phyloP scores from a whole-genome alignment of 2,797 vertebrate genomes.

The Emys orbicularis region DNA sequence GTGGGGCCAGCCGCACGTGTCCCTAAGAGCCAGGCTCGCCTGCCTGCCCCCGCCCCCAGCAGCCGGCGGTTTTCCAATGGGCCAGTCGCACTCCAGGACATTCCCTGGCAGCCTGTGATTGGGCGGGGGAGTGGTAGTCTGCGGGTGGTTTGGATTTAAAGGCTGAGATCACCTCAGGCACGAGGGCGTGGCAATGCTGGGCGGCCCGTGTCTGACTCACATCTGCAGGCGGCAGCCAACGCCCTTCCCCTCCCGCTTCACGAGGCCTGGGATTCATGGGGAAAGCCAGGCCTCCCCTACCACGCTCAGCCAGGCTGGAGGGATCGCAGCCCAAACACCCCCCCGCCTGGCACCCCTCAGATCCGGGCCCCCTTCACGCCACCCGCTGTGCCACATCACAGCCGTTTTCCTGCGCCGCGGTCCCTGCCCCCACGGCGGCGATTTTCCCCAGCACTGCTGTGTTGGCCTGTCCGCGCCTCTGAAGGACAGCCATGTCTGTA shows the following conservation, averaged over 20 bases:
- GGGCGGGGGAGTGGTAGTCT: neutral
- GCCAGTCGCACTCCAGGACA: neutral
- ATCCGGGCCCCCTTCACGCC: neutral
- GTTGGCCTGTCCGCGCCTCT: neutral
- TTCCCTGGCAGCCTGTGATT: neutral
- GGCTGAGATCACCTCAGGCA: too few species aligned
- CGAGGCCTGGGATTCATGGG: neutral
- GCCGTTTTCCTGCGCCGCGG: neutral
- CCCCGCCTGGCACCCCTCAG: neutral
- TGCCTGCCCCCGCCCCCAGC: neutral
- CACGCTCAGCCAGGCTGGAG: neutral
- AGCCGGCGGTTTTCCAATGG: neutral
- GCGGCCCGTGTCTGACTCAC: slow-evolving; percentile 28
- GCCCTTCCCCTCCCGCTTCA: neutral
- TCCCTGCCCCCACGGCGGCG: neutral
- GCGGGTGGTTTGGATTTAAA: neutral
- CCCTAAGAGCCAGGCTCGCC: neutral
- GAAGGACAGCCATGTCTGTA: neutral
- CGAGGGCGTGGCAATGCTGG: neutral
- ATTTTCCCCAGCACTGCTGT: neutral
- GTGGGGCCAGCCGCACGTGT: neutral
- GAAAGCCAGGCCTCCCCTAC: neutral
- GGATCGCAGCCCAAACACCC: neutral
- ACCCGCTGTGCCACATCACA: too few species aligned
- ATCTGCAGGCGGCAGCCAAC: neutral